A percentile compares a stretch with the other conserved stretches of the same genome.
Evolutionary conservation across 2,797 vertebrate genomes (phyloP).

Genomic region (Hafferia zeledoni): DNA sequence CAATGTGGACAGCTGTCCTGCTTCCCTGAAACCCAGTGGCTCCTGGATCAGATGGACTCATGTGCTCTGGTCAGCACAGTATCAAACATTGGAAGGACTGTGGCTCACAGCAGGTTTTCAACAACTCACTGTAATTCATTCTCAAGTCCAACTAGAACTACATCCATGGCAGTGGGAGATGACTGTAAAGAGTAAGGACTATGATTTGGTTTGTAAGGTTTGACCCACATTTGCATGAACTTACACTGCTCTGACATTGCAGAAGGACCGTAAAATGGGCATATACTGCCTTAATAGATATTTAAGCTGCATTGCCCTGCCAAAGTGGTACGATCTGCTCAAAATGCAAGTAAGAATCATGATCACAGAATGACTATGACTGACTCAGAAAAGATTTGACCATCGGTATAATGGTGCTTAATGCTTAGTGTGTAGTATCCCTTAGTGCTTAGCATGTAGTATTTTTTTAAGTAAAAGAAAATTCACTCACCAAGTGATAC

Average conservation of each 20-base stretch:
- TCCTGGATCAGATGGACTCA: background rate
- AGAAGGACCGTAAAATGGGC: background rate
- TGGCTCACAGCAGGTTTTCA: background rate
- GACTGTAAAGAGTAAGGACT: background rate
- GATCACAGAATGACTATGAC: background rate
- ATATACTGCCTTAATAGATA: background rate
- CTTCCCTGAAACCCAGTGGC: background rate
- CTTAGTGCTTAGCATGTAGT: constrained; percentile 30
- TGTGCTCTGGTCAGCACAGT: background rate
- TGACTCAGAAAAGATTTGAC: constrained; percentile 41
- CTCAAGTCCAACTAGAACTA: background rate
- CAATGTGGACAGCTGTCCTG: background rate
- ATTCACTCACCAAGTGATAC: constrained; percentile 49
- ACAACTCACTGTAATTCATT: background rate
- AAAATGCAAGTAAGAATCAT: background rate
- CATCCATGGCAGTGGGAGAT: background rate
- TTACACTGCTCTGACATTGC: background rate
- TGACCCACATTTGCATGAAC: background rate
- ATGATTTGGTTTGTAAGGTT: background rate
- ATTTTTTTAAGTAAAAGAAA: constrained; percentile 56
- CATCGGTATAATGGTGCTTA: background rate
- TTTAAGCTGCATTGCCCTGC: background rate
- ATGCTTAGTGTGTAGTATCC: background rate
- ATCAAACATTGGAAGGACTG: background rate
- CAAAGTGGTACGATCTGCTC: background rate